Base-by-base conservation (phyloP, 2,888 invertebrate species). In the Barypeithes pellucidus region DNA sequence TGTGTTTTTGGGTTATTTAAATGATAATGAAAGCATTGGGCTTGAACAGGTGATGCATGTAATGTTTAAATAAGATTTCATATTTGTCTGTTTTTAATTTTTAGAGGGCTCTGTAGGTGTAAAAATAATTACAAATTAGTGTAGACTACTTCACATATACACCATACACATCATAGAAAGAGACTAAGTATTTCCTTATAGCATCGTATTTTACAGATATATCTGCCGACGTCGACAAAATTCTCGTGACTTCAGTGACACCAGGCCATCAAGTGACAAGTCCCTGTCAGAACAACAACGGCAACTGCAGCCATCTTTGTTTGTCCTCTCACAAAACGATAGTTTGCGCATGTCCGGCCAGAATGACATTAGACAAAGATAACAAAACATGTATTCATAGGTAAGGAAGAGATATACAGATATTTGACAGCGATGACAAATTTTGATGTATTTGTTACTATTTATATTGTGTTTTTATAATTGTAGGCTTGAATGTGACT, bases 291-390 rank as follows among this genome's bases (percentile, higher is more conserved):
- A 79, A 80, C 8, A 86, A 86, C 33, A 90, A 91, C 74, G 91
- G 91, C 43, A 90, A 90, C 0, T 95, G 95, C 80, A 91, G 92
- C 2, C 92, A 94, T 82, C 85, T 95, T 9, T 95, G 95, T 81
- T 88, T 94, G 1, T 88, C 91, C 69, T 82, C 84, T 8, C 78
- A 77, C 4, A 82, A 81, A 65, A 43, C 77, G 0, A 68, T 78
- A 80, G 80, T 84, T 1, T 91, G 91, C 77, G 85, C 87, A 1
- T 96, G 96, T 82, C 93, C 95, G 0, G 84, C 90, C 0, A 92
- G 93, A 0, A 88, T 91, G 82, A 83, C 88, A 0, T 85, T 93
- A 11, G 84, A 83, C 1, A 79, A 82, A 0, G 88, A 89, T 20
- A 88, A 88, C 33, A 85, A 83, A 29, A 90, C 88, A 0, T 96